phyloP scores from a whole-genome alignment of 2,113 vertebrate species.

The Silurus meridionalis region DNA sequence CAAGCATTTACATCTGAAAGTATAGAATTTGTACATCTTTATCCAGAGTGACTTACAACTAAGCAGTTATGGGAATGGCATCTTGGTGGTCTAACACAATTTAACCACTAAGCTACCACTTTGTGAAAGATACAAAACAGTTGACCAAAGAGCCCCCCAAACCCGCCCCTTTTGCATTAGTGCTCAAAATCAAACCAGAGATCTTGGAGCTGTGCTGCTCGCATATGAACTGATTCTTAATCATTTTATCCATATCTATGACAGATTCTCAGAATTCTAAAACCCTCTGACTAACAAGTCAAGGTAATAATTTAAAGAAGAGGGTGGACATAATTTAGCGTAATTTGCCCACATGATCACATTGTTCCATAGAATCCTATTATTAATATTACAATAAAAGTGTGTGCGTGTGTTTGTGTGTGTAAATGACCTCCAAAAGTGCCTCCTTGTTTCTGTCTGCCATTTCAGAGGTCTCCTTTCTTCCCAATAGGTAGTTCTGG shows the following conservation, averaged over 20 bases:
- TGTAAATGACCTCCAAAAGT: conserved; percentile 82
- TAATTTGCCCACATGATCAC: neutral
- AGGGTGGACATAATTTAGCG: neutral
- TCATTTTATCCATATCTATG: neutral
- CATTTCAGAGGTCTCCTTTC: conserved; percentile 95
- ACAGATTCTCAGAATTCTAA: neutral
- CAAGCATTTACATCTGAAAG: no score
- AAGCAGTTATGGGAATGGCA: no score
- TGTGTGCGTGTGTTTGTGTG: neutral
- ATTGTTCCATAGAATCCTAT: neutral
- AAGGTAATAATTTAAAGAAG: neutral
- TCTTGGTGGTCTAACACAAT: no score
- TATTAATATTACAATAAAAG: neutral
- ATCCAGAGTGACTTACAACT: no score
- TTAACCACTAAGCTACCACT: no score
- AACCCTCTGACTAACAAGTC: neutral
- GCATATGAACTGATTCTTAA: neutral
- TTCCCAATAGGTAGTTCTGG: conserved; percentile 96
- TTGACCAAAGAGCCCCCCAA: no score
- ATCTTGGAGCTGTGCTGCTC: neutral
- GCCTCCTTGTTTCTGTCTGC: conserved; percentile 98
- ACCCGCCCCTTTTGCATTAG: no score
- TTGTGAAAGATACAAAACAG: no score
- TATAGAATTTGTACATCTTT: no score
- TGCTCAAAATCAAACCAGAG: neutral